These are phyloP conservation scores for Clarias pachynema DNA, from an alignment of 2,797 vertebrate genomes.

Conservation along the genomic window DNA sequence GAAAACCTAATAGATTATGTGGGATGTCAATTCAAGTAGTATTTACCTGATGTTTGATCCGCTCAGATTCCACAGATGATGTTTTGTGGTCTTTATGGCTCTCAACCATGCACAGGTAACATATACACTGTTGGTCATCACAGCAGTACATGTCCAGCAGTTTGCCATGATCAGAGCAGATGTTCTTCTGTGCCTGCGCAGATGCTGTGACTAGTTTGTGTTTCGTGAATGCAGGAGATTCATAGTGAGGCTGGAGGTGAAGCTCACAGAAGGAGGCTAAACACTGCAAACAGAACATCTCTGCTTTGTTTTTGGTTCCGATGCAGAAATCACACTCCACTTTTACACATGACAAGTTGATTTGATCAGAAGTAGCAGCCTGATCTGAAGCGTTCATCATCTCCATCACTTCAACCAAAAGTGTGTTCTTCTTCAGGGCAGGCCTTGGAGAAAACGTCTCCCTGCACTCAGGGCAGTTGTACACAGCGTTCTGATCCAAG, in stretches of 20 bases:
- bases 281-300: conserved; percentile 39
- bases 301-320: not conserved
- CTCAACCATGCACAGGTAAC: not conserved
- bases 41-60: conserved; percentile 4
- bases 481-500: not conserved
- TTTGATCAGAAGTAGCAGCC: not conserved
- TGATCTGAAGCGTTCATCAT: conserved; percentile 1
- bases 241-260: conserved; percentile 18
- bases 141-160: conserved; percentile 28
- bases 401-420: conserved; percentile 55
- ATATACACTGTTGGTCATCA: conserved; percentile 29
- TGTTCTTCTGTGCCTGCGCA: not conserved
- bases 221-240: conserved; percentile 36
- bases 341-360: too few relatives aligned
- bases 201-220: conserved; percentile 38
- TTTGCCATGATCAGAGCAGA: conserved; percentile 14
- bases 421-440: conserved; percentile 61
- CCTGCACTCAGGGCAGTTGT: conserved; percentile 66
- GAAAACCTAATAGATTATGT: too few relatives aligned
- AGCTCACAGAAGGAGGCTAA: conserved; percentile 42
- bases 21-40: not conserved
- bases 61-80: not conserved
- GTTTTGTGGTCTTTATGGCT: not conserved
- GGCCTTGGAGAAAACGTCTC: conserved; percentile 62
- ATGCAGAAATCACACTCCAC: conserved; percentile 21